phyloP scores from a whole-genome alignment of 2,113 vertebrate species.

The Choloepus hoffmanni region DNA sequence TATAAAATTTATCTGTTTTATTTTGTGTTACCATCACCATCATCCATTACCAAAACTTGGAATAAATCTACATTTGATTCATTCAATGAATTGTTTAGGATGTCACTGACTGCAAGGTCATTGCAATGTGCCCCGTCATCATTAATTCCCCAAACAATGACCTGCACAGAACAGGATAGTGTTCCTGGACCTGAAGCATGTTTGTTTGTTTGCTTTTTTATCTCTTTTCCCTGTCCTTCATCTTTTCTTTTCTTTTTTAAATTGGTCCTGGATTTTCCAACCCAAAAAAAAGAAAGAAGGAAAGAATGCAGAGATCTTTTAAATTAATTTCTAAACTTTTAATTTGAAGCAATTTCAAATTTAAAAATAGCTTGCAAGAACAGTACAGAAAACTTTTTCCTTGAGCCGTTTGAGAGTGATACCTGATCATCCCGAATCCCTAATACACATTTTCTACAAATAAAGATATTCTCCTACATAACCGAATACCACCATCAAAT shows the following conservation, averaged over 20 bases:
- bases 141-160: neutral
- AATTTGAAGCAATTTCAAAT: conserved; percentile 15
- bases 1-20: neutral
- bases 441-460: neutral
- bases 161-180: neutral
- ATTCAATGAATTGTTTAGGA: neutral
- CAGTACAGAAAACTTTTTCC: neutral
- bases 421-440: neutral
- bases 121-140: neutral
- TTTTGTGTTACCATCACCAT: neutral
- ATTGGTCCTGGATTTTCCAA: neutral
- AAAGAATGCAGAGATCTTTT: neutral
- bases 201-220: neutral
- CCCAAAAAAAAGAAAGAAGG: neutral
- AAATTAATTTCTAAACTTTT: neutral
- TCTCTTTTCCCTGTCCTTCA: neutral
- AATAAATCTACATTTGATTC: neutral
- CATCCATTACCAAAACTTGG: neutral
- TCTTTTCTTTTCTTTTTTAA: neutral
- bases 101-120: neutral
- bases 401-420: neutral
- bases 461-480: neutral
- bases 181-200: neutral
- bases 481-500: neutral
- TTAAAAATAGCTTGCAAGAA: conserved; percentile 1